phyloP scores from a whole-genome alignment of 1,140 invertebrate species.

The Aleiodes sp. region DNA sequence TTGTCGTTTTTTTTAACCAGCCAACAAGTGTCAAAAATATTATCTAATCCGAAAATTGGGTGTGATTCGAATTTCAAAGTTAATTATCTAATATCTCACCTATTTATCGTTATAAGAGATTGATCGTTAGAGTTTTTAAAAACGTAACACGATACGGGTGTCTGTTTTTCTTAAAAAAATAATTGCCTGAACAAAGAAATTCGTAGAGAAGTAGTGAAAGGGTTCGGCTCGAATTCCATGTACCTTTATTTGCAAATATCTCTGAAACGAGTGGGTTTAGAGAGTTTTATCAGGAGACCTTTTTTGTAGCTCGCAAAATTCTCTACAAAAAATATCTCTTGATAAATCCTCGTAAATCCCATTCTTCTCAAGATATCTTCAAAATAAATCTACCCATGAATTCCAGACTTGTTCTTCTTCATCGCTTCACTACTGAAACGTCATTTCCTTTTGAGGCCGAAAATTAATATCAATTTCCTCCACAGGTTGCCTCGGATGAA shows the following conservation, averaged over 20 bases:
- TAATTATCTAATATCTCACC: conserved; percentile 33
- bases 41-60: conserved; percentile 17
- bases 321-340: too few relatives aligned
- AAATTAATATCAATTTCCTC: conserved; percentile 7
- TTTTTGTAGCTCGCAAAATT: too few relatives aligned
- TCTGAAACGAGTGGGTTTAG: too few relatives aligned
- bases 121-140: conserved; percentile 16
- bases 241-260: background rate
- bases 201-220: background rate
- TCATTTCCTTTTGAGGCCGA: too few relatives aligned
- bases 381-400: too few relatives aligned
- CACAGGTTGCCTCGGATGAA: conserved; percentile 77
- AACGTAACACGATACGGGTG: conserved; percentile 1
- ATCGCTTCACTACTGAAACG: background rate
- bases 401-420: too few relatives aligned
- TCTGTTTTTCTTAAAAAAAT: conserved; percentile 4
- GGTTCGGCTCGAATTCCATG: background rate
- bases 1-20: conserved; percentile 9
- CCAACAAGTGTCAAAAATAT: background rate
- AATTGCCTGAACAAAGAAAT: background rate
- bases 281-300: too few relatives aligned
- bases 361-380: too few relatives aligned
- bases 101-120: conserved; percentile 30
- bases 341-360: too few relatives aligned
- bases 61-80: conserved; percentile 10